Conservation (phyloP, 2,113 vertebrate species). For the Epinephelus cyanopodus region DNA sequence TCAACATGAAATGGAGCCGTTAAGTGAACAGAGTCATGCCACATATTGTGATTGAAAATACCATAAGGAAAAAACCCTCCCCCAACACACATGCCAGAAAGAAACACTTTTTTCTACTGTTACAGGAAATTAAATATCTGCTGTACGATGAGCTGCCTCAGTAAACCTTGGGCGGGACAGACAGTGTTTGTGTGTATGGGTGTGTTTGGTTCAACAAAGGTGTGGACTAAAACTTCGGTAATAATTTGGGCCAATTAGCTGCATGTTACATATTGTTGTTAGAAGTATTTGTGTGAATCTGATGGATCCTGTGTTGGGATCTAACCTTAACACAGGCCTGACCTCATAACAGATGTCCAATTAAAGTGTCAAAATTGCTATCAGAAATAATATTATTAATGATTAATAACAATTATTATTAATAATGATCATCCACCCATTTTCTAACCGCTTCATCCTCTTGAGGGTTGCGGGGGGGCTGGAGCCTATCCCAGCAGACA, state of each 20-base stretch:
- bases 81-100: slow-evolving; percentile 43
- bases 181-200: background rate
- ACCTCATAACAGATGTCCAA: too few species aligned
- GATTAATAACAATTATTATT: too few species aligned
- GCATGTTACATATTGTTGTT: background rate
- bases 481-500: too few species aligned
- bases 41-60: slow-evolving; percentile 68
- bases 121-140: slow-evolving; percentile 9
- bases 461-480: too few species aligned
- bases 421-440: too few species aligned
- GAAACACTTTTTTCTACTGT: slow-evolving; percentile 12
- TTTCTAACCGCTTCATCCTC: too few species aligned
- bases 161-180: background rate
- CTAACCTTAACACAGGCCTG: too few species aligned
- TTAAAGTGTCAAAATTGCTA: too few species aligned
- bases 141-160: background rate
- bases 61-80: slow-evolving; percentile 30
- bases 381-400: too few species aligned
- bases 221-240: background rate
- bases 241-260: background rate
- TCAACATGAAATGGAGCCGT: slow-evolving; percentile 69
- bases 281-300: background rate
- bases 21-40: slow-evolving; percentile 66
- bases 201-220: slow-evolving; percentile 1
- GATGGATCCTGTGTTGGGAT: too few species aligned